A percentile compares a stretch with the other conserved stretches of the same genome.
These are phyloP conservation scores for Pluvianellus socialis DNA, from an alignment of 2,113 vertebrate species.

Conservation along the genomic window DNA sequence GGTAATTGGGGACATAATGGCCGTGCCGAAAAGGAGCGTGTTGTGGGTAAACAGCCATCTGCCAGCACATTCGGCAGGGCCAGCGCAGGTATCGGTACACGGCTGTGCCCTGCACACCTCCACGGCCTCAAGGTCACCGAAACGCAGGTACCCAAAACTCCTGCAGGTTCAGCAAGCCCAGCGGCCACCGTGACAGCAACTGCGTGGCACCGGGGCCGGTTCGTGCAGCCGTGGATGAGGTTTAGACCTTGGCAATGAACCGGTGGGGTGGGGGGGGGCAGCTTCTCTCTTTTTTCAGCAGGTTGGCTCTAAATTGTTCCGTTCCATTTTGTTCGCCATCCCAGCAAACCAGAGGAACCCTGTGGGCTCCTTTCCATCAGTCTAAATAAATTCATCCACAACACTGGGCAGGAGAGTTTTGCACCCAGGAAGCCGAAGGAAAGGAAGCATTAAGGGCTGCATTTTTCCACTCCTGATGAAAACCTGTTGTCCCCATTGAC, in stretches of 20 bases:
- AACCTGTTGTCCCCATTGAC: background rate
- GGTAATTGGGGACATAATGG: rapidly evolving
- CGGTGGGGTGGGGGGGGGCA: background rate
- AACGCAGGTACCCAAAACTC: background rate
- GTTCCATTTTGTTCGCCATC: background rate
- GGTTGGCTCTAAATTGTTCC: background rate
- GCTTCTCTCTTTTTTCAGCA: background rate
- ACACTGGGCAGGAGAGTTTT: background rate
- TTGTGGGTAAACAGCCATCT: background rate
- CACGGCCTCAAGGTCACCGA: background rate
- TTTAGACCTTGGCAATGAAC: background rate
- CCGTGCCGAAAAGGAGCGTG: background rate
- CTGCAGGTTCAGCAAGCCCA: background rate
- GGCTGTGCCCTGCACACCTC: background rate
- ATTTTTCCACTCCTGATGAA: background rate
- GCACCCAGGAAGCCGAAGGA: background rate
- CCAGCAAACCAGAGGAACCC: background rate
- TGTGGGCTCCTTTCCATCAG: background rate
- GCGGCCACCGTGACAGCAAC: background rate
- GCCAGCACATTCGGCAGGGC: background rate
- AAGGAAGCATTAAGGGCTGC: background rate
- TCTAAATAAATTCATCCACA: background rate
- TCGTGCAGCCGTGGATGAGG: rapidly evolving
- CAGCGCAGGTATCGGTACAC: rapidly evolving
- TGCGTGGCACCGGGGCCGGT: rapidly evolving